These are phyloP conservation scores for Gnatocerus cornutus DNA, from an alignment of 2,888 invertebrate species.

Conservation along the genomic window DNA sequence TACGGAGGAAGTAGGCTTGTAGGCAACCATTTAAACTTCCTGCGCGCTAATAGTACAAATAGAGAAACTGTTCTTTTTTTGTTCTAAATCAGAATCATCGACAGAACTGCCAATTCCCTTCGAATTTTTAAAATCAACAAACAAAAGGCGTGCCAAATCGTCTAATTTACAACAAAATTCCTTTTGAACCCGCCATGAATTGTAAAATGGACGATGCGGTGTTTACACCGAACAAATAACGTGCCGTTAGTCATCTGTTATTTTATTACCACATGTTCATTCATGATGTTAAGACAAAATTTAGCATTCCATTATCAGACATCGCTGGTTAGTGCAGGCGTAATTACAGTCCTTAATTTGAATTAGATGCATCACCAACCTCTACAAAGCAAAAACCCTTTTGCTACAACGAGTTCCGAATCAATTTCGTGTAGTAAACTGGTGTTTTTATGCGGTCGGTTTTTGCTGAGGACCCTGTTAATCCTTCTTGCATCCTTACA, in stretches of 20 bases:
- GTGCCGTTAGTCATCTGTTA: neutral
- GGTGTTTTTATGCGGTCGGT: slow-evolving; percentile 58
- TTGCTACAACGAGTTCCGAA: slow-evolving; percentile 74
- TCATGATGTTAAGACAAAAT: slow-evolving; percentile 2
- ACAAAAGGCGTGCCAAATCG: neutral
- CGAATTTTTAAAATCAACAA: slow-evolving; percentile 4
- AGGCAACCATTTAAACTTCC: neutral
- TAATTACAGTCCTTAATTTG: slow-evolving; percentile 5
- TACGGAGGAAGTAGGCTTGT: neutral
- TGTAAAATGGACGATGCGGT: neutral
- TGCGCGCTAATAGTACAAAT: too few species aligned
- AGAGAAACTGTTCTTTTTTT: too few species aligned
- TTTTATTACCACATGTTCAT: neutral
- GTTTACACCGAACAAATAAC: neutral
- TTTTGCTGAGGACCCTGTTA: slow-evolving; percentile 66
- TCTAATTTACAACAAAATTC: too few species aligned
- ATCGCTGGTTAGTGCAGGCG: neutral
- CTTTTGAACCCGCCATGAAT: neutral
- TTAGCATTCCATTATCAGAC: neutral
- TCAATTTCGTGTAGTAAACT: slow-evolving; percentile 79
- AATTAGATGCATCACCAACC: slow-evolving; percentile 60
- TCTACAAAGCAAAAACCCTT: slow-evolving; percentile 77
- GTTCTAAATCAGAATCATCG: too few species aligned
- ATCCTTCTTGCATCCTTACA: slow-evolving; percentile 67
- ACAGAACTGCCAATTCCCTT: neutral